Evolutionary conservation across 2,797 vertebrate genomes (phyloP).

Genomic region (Tragelaphus eurycerus): DNA sequence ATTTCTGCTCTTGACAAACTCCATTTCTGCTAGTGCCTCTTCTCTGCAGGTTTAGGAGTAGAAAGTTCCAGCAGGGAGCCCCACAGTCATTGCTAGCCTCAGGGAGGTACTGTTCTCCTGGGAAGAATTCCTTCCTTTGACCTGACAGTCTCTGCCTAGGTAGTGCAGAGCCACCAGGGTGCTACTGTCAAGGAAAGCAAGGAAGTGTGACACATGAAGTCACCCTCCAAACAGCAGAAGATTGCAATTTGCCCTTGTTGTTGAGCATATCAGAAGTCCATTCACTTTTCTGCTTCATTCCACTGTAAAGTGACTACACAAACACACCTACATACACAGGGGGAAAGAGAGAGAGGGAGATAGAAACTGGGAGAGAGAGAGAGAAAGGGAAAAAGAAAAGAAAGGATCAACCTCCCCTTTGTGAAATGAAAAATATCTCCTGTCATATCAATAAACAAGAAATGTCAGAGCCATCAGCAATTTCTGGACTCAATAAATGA

Average conservation of each 20-base stretch:
- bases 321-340: neutral
- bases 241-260: neutral
- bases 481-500: too few relatives aligned
- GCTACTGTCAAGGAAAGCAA: neutral
- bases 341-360: too few relatives aligned
- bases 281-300: too few relatives aligned
- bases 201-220: neutral
- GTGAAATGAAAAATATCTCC: too few relatives aligned
- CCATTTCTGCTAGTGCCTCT: neutral
- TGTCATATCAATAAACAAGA: too few relatives aligned
- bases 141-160: neutral
- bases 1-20: neutral
- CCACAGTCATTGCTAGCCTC: neutral
- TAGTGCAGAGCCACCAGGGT: neutral
- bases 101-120: neutral
- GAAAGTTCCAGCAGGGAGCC: neutral
- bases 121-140: neutral
- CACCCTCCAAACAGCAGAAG: neutral
- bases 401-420: neutral
- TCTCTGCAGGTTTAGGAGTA: neutral
- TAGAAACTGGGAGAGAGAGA: neutral
- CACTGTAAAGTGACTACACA: neutral
- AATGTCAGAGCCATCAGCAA: too few relatives aligned
- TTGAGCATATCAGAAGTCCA: neutral
- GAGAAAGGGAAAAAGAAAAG: neutral